Evolutionary conservation across 2,797 vertebrate species (phyloP).

Genomic region (Melanogrammus aeglefinus): DNA sequence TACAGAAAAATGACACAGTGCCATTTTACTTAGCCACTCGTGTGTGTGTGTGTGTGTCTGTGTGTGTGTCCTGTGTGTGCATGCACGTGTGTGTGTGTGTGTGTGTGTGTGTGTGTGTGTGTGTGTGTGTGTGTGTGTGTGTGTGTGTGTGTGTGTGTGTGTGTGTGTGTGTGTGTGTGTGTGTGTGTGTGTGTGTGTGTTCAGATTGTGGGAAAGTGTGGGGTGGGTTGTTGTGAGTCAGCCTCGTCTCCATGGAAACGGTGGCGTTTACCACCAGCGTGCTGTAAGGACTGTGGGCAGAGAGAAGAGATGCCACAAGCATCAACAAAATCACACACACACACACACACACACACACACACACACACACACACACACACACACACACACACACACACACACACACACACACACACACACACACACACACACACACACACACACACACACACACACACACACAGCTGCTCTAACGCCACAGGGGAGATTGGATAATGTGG

Average conservation of each 20-base stretch:
- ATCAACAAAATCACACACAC: not conserved
- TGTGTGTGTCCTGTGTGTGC: conserved; percentile 10
- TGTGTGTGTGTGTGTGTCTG: conserved; percentile 18
- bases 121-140: conserved; percentile 19
- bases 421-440: not conserved
- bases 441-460: conserved; percentile 2
- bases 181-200: conserved; percentile 2
- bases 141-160: not conserved
- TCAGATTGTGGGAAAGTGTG: conserved; percentile 17
- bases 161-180: too few species aligned
- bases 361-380: not conserved
- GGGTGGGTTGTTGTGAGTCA: not conserved
- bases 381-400: conserved; percentile 12
- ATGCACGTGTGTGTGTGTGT: conserved; percentile 29
- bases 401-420: too few species aligned
- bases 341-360: not conserved
- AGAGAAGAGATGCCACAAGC: not conserved
- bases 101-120: conserved; percentile 8
- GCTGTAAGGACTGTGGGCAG: not conserved
- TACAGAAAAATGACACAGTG: not conserved
- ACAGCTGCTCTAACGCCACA: not conserved
- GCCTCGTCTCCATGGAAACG: not conserved
- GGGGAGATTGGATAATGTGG: not conserved
- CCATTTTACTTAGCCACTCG: not conserved
- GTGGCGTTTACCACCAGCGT: not conserved